A percentile compares a stretch with the other conserved stretches of the same genome.
These are phyloP conservation scores for Saguinus midas DNA, from an alignment of 2,113 vertebrate genomes.

Conservation along the genomic window DNA sequence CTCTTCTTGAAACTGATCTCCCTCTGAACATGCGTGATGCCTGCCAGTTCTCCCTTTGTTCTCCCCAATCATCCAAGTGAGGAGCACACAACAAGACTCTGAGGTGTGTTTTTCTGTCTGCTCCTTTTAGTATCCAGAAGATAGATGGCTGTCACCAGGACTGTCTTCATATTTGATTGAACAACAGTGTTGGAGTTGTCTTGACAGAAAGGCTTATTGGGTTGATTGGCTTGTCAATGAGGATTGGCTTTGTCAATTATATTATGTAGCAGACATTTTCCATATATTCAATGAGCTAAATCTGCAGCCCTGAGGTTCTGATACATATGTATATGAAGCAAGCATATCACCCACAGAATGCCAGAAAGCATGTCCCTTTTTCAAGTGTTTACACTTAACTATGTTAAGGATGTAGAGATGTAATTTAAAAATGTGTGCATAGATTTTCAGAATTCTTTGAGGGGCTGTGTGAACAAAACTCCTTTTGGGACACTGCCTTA, in stretches of 20 bases:
- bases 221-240: background rate
- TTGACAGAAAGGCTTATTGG: background rate
- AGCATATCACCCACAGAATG: background rate
- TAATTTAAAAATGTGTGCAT: conserved; percentile 7
- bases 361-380: background rate
- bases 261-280: background rate
- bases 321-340: background rate
- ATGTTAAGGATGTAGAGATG: background rate
- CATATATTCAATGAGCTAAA: background rate
- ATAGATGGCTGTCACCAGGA: background rate
- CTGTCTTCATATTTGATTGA: background rate
- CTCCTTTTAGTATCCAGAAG: background rate
- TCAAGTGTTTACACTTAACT: background rate
- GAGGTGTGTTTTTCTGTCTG: background rate
- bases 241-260: background rate
- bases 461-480: background rate
- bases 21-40: background rate
- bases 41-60: background rate
- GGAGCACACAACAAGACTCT: background rate
- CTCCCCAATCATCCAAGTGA: background rate
- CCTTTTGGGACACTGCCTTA: background rate
- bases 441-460: conserved; percentile 20
- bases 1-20: conserved; percentile 20
- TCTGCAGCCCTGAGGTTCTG: background rate
- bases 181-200: background rate